Evolutionary conservation across 2,888 invertebrate genomes (phyloP), one percentile per base, ranked within the genome.

Genomic region (Halictus quadricinctus): DNA sequence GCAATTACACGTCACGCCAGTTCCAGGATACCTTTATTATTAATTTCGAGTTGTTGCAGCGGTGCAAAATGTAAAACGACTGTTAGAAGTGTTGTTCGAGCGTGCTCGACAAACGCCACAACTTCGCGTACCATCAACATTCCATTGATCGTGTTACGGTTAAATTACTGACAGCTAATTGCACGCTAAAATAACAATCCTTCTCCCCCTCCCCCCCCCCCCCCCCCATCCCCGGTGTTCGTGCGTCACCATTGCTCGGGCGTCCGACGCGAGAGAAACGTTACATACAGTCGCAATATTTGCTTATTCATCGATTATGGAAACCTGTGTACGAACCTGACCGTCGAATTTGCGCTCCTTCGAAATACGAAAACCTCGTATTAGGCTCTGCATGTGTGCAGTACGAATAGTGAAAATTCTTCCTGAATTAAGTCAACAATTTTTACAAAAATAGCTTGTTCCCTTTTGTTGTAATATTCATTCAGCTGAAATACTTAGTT

Each of bases 1-100:
- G 84, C 54, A 80, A 79, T 83, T 80, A 79, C 69, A 13, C 60
- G 43, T 50, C 18, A 69, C 64, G 41, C 43, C 25, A 36, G 64
- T 41, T 50, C 36, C 48, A 48, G 43, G 50, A 70, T 50, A 12
- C 58, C 48, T 73, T 50, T 54, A 69, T 79, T 73, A 76, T 79
- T 76, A 69, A 76, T 79, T 72, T 46, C 29, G 60, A 46, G 13
- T 2, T 25, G 21, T 25, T 29, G 10, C 21, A 18, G 43, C n/a
- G 25, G 15, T 18, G 70, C 0, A 36, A 75, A 74, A 75, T 25
- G 29, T 64, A 46, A 81, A 70, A n/a, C 48, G 21, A 60, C 43
- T n/a, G 69, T 50, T n/a, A 1, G 36, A 29, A 29, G 6, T 15
- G 43, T 48, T 15, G 54, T n/a, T 54, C n/a, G 29, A 29, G 13